A percentile compares a stretch with the other conserved stretches of the same genome.
phyloP scores from a whole-genome alignment of 2,113 vertebrate species.

The Anolis sagrei region DNA sequence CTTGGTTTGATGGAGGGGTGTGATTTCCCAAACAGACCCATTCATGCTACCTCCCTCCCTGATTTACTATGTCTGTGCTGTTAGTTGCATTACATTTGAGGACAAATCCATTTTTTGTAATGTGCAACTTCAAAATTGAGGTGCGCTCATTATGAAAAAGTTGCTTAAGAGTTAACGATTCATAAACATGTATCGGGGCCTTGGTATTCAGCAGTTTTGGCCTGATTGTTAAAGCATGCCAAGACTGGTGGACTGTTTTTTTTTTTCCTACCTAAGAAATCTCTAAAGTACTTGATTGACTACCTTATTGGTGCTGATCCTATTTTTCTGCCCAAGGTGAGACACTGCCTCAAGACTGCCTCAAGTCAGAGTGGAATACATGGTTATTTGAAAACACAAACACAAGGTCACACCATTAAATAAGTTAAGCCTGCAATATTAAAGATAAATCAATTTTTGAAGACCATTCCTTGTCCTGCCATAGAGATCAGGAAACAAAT shows the following conservation, averaged over 20 bases:
- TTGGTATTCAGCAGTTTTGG: not conserved
- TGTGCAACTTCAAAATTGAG: no score
- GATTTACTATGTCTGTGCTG: no score
- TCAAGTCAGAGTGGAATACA: no score
- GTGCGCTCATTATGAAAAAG: not conserved
- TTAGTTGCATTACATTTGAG: no score
- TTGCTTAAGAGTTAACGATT: not conserved
- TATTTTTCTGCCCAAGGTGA: not conserved
- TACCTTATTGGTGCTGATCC: not conserved
- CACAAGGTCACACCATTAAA: not conserved
- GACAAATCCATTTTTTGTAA: no score
- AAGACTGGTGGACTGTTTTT: not conserved
- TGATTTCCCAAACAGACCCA: no score
- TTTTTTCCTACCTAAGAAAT: not conserved
- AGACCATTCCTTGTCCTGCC: not conserved
- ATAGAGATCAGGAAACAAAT: not conserved
- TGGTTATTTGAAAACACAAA: not conserved
- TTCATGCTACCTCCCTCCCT: no score
- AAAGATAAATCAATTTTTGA: not conserved
- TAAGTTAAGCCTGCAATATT: not conserved
- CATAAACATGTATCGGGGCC: no score
- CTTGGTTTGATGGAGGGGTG: no score
- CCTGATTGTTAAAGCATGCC: not conserved
- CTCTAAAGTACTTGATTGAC: not conserved
- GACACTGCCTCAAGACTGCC: no score